Conservation (phyloP, 2,797 vertebrate species). For the Cottoperca gobio region DNA sequence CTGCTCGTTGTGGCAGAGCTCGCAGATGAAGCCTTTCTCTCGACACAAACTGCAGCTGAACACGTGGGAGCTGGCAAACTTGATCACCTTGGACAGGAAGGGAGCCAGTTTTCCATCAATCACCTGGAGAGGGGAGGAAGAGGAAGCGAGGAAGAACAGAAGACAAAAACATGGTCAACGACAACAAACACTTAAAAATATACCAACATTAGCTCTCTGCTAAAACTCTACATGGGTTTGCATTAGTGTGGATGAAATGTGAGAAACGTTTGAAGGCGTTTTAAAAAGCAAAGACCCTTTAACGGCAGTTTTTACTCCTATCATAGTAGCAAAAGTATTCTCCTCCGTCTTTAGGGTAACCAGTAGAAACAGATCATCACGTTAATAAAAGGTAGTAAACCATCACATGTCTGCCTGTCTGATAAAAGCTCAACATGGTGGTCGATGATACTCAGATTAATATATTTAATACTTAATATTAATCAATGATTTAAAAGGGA, state of each 20-base stretch:
- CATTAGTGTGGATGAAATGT: neutral
- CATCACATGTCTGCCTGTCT: neutral
- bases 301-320: neutral
- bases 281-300: neutral
- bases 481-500: neutral
- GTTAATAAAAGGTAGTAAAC: neutral
- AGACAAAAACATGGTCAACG: neutral
- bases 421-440: neutral
- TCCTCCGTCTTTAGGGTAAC: neutral
- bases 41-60: conserved; percentile 97
- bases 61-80: conserved; percentile 96
- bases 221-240: neutral
- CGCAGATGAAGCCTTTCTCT: conserved; percentile 99
- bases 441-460: neutral
- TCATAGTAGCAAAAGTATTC: neutral
- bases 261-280: neutral
- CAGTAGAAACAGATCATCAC: neutral
- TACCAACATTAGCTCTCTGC: neutral
- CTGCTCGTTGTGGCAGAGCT: conserved; percentile 96
- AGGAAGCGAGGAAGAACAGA: neutral
- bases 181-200: neutral
- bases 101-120: conserved; percentile 97
- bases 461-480: neutral
- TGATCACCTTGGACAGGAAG: conserved; percentile 97
- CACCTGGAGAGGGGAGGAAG: conserved; percentile 81